These are phyloP conservation scores for Passer montanus DNA, from an alignment of 2,113 vertebrate genomes.

Conservation along the genomic window DNA sequence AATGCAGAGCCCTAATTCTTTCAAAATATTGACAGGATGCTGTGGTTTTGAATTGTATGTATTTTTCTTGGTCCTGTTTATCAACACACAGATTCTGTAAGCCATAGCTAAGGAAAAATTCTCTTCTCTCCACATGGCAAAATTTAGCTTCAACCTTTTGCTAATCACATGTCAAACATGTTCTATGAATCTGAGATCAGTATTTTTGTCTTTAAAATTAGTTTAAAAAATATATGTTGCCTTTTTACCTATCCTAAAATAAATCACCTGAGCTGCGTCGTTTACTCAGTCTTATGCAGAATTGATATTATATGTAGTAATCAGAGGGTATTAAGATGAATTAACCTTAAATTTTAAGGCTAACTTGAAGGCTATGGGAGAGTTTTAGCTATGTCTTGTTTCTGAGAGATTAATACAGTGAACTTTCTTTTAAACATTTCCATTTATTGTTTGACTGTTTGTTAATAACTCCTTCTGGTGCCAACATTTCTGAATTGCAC, in stretches of 20 bases:
- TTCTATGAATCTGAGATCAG: background rate
- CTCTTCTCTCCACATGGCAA: background rate
- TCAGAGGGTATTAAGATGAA: background rate
- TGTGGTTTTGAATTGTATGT: background rate
- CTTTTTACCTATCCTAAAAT: background rate
- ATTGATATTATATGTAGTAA: background rate
- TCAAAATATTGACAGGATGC: background rate
- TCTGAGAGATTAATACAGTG: background rate
- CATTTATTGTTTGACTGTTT: background rate
- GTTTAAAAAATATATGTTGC: background rate
- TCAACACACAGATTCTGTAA: background rate
- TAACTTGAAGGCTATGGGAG: background rate
- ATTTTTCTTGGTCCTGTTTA: background rate
- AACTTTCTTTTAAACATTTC: background rate
- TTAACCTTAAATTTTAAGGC: background rate
- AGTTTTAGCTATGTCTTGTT: background rate
- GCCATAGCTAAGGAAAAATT: background rate
- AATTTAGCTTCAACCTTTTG: background rate
- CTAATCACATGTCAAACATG: background rate
- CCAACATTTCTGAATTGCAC: background rate
- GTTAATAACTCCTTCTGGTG: background rate
- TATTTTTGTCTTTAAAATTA: background rate
- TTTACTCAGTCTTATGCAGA: background rate
- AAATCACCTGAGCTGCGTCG: background rate
- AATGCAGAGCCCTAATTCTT: background rate